Evolutionary conservation across 2,888 invertebrate species (phyloP), one percentile per base, ranked within the genome.

Genomic region (Xestia rhomboidea): DNA sequence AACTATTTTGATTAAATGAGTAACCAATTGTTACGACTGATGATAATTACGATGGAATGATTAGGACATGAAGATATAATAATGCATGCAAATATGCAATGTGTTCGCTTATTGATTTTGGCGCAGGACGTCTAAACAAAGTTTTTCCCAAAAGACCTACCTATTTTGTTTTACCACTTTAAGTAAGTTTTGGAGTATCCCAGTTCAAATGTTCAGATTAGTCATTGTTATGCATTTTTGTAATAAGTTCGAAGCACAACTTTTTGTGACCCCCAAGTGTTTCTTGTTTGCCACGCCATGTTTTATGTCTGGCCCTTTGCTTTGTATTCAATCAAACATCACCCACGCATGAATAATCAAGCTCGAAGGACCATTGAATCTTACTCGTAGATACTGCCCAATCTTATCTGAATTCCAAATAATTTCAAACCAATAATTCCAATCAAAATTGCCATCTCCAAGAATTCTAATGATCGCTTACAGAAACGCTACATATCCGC

Each of bases 401-500:
- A 46, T 46, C 49, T 34, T 24, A 63, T 51, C 49, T 15, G 8
- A 74, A 46, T 68, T 63, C 41, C 46, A 7, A 21, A 73, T 60
- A 68, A n/a, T n/a, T n/a, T n/a, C n/a, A n/a, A n/a, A n/a, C n/a
- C n/a, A n/a, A n/a, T n/a, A n/a, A n/a, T n/a, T n/a, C 34, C 57
- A 54, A 71, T 76, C 73, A 46, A 79, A 62, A 62, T 71, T 49
- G 60, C 62, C 57, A 62, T 73, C 71, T 67, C 71, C 30, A 74
- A 72, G 62, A 72, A 74, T 74, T 71, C 49, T 80, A 77, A 72
- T 73, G 72, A 75, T 67, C 67, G 60, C 72, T 72, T 67, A 74
- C 74, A 60, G 70, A 64, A 76, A 73, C 70, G 76, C 73, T 66
- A 81, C 81, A 81, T 72, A 72, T 76, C 78, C 85, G 84, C 66